Evolutionary conservation across 2,888 invertebrate species (phyloP).

Genomic region (Drosophila nigritarsus): DNA sequence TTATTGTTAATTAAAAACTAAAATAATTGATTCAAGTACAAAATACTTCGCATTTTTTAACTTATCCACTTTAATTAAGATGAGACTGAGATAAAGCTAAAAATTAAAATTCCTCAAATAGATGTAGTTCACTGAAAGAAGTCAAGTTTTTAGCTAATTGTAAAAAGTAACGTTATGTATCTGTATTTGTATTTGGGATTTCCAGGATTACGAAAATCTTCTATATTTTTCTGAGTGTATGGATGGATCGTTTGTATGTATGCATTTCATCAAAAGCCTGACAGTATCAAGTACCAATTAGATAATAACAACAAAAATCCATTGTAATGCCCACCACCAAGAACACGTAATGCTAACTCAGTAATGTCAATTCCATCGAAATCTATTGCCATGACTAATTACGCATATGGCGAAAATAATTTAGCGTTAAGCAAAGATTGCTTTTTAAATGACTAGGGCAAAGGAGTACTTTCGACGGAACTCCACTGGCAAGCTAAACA

Average conservation of each 20-base stretch:
- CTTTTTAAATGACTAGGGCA: not conserved
- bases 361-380: slow-evolving; percentile 21
- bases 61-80: not conserved
- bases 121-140: not conserved
- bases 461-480: not conserved
- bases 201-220: not conserved
- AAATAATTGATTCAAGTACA: not conserved
- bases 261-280: not conserved
- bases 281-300: slow-evolving; percentile 54
- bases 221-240: not conserved
- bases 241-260: not conserved
- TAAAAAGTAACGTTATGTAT: not conserved
- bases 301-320: slow-evolving; percentile 55
- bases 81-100: not conserved
- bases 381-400: slow-evolving; percentile 46
- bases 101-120: not conserved
- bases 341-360: slow-evolving; percentile 4
- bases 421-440: slow-evolving; percentile 26
- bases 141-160: not conserved
- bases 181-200: not conserved
- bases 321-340: slow-evolving; percentile 21
- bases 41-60: not conserved
- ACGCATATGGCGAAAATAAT: slow-evolving; percentile 43
- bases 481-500: slow-evolving; percentile 19
- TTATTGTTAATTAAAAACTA: not conserved